These are phyloP conservation scores for Promerops cafer DNA, from an alignment of 2,113 vertebrate genomes.

Conservation along the genomic window DNA sequence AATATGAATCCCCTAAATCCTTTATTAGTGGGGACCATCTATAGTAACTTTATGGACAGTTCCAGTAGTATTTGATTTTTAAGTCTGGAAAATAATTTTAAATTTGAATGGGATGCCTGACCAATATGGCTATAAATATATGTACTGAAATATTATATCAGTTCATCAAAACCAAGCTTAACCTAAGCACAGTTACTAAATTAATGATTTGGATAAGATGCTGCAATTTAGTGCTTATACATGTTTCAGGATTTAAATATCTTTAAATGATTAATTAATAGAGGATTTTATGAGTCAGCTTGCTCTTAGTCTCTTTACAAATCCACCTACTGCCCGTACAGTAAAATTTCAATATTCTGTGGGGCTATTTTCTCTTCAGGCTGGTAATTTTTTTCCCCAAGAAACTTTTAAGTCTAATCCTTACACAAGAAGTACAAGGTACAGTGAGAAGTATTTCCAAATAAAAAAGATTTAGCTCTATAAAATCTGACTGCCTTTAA, in stretches of 20 bases:
- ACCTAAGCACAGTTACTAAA: not conserved
- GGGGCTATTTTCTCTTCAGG: not conserved
- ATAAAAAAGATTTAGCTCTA: not conserved
- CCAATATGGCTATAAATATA: not conserved
- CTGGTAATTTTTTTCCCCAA: not conserved
- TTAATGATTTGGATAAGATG: conserved; percentile 3
- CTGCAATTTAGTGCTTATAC: not conserved
- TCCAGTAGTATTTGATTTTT: not conserved
- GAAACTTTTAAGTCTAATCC: not conserved
- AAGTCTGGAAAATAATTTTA: not conserved
- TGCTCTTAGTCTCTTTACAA: conserved; percentile 54
- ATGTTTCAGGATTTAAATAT: conserved; percentile 21
- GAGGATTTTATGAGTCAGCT: conserved; percentile 47
- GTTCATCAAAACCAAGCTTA: not conserved
- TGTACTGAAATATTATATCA: not conserved
- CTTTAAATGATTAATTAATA: conserved; percentile 38
- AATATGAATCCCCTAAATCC: not conserved
- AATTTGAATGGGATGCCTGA: not conserved
- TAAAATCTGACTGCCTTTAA: not conserved
- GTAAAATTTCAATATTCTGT: conserved; percentile 34
- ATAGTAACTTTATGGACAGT: not conserved
- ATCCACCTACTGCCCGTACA: conserved; percentile 37
- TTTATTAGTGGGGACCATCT: not conserved
- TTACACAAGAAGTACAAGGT: not conserved
- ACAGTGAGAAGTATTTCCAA: not conserved